Base-by-base conservation (phyloP, 2,888 invertebrate genomes). In the Mycalesis mineus region DNA sequence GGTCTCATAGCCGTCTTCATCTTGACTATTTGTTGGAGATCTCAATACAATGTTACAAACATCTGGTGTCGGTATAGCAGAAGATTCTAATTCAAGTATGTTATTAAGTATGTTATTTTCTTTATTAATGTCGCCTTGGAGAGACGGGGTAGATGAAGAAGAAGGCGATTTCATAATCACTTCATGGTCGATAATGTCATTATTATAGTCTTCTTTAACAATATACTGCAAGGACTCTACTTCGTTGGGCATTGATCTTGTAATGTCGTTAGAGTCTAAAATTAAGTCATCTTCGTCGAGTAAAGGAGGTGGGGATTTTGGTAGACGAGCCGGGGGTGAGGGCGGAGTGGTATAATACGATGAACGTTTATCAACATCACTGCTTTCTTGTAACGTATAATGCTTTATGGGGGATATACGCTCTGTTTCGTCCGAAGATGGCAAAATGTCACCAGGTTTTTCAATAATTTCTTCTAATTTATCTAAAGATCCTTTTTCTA, bases 1-100 rank as follows among this genome's bases (percentile, higher is more conserved):
- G 39, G 79, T 73, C 62, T 86, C 85, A 64, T 85, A 85, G 57
- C 67, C 76, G 57, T 82, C 78, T 60, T 82, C 83, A 61, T 71
- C 74, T 51, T 67, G 68, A 61, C 64, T 64, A 48, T 67, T 69
- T 11, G 65, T 75, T 31, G 77, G 73, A 11, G 79, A 77, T 62
- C 68, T 73, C 50, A 72, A 70, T 37, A 72, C 69, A 65, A 73
- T 74, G 57, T 84, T 81, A 63, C 77, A 75, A 49, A 70, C 68
- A 63, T 80, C 75, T 7, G 74, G 72, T 67, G 72, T 77, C 65
- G 71, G 66, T 13, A 72, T 65, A 55, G 60, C 65, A n/a, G 76
- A 70, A 51, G 72, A 69, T 54, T 70, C 66, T 37, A 63, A 69
- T 49, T 74, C 73, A 62, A 65, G 67, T 52, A 62, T 58, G 60